Base-by-base conservation (phyloP, 2,797 vertebrate genomes). In the Sebastes wilsoni region DNA sequence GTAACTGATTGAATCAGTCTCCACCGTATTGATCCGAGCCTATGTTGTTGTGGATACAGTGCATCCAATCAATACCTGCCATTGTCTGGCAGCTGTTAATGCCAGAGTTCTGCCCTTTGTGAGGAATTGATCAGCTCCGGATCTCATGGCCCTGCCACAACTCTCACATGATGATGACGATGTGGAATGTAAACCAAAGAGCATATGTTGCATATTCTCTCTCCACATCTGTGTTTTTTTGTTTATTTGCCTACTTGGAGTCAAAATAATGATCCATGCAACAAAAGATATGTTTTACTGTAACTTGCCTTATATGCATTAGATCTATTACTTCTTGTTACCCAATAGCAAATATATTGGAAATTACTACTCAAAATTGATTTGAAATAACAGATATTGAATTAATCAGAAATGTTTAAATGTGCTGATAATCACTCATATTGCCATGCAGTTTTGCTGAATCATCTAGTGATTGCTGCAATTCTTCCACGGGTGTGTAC, bases 81-180 rank as follows among this genome's bases (percentile, higher is more conserved):
- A 54, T 78, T 81, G 82, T 86, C 65, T 75, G 74, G 72, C 73
- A 73, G 76, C 72, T 87, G 69, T 77, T 81, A 65, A 79, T 30
- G 66, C 46, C 23, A 6, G 74, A 71, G 62, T 11, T 58, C 75
- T 86, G 83, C 85, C 71, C 75, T 87, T 88, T 82, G 23, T 74
- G 71, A 73, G 68, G 56, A 66, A 90, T 74, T 84, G 90, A 89
- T 94, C 79, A 59, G 68, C 69, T 82, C 77, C 80, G 82, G 52
- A 64, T 72, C 75, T 76, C 55, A 68, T 13, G 62, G 20, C 27
- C 30, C 46, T 6, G 25, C 56, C 27, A 60, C 54, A 64, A n/a
- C 55, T 13, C 61, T 72, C 81, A 86, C 18, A 32, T 81, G 79
- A 66, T n/a, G 32, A 66, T 74, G 66, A 46, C 22, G 58, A 71